These are phyloP conservation scores for Neosilurus mollespiculum DNA, from an alignment of 2,797 vertebrate species.

Conservation along the genomic window DNA sequence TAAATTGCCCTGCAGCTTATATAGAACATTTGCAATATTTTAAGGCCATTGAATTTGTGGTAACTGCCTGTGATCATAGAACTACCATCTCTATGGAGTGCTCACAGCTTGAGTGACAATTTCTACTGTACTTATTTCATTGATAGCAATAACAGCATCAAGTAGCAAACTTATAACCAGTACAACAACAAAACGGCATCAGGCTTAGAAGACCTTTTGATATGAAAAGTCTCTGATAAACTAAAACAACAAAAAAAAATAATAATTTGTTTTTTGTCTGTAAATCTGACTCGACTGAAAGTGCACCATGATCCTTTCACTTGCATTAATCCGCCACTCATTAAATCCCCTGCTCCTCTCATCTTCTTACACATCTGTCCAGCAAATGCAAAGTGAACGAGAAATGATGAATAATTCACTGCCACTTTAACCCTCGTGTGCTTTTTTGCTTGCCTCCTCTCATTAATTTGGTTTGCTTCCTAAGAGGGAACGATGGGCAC, in stretches of 20 bases:
- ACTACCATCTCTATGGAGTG: not conserved
- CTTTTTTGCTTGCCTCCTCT: conserved; percentile 68
- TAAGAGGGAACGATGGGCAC: conserved; percentile 30
- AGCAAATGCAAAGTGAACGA: conserved; percentile 43
- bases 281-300: conserved; percentile 8
- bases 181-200: not conserved
- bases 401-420: conserved; percentile 62
- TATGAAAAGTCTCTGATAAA: not conserved
- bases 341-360: conserved; percentile 36
- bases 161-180: not conserved
- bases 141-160: not conserved
- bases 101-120: not conserved
- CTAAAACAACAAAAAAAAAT: too few relatives aligned
- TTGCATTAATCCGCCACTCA: conserved; percentile 40
- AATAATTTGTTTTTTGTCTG: conserved; percentile 5
- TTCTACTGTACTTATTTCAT: not conserved
- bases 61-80: not conserved
- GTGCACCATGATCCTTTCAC: not conserved
- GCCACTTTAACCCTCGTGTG: conserved; percentile 59
- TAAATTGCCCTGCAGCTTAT: not conserved
- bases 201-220: not conserved
- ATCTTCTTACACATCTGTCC: conserved; percentile 45
- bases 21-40: conserved; percentile 17
- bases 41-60: not conserved
- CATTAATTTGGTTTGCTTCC: conserved; percentile 42